A percentile compares a stretch with the other conserved stretches of the same genome.
These are phyloP conservation scores for Tringa solitaria DNA, from an alignment of 2,113 vertebrate genomes.

Conservation along the genomic window DNA sequence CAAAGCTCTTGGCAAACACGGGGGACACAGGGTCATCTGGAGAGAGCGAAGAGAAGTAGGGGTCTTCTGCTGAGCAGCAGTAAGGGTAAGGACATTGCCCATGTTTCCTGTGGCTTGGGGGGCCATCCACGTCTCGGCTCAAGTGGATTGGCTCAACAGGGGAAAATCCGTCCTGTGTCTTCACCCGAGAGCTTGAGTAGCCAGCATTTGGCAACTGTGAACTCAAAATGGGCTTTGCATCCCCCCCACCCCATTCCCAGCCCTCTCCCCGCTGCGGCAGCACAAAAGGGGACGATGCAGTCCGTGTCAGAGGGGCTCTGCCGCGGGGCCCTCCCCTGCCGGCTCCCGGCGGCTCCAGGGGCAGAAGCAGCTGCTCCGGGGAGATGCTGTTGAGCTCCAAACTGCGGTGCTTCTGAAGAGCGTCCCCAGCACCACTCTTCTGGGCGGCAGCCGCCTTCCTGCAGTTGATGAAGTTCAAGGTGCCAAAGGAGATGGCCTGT, in stretches of 20 bases:
- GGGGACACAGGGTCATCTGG: conserved; percentile 15
- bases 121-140: background rate
- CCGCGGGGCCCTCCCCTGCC: background rate
- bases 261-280: background rate
- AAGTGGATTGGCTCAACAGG: conserved; percentile 4
- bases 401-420: conserved; percentile 64
- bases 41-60: conserved; percentile 71
- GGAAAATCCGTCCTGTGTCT: background rate
- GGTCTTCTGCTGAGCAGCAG: conserved; percentile 69
- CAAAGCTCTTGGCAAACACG: background rate
- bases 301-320: conserved; percentile 47
- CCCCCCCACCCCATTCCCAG: background rate
- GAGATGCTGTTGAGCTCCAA: conserved; percentile 48
- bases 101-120: background rate
- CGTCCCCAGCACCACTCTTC: background rate
- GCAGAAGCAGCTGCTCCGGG: background rate
- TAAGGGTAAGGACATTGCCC: background rate
- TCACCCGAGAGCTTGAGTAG: background rate
- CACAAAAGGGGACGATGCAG: conserved; percentile 68
- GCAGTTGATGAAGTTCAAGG: conserved; percentile 30
- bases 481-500: conserved; percentile 52
- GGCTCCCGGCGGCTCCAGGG: background rate
- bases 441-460: background rate
- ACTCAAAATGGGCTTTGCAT: background rate
- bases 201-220: background rate